Base-by-base conservation (phyloP, 2,113 vertebrate species). In the Tonatia bakeri region DNA sequence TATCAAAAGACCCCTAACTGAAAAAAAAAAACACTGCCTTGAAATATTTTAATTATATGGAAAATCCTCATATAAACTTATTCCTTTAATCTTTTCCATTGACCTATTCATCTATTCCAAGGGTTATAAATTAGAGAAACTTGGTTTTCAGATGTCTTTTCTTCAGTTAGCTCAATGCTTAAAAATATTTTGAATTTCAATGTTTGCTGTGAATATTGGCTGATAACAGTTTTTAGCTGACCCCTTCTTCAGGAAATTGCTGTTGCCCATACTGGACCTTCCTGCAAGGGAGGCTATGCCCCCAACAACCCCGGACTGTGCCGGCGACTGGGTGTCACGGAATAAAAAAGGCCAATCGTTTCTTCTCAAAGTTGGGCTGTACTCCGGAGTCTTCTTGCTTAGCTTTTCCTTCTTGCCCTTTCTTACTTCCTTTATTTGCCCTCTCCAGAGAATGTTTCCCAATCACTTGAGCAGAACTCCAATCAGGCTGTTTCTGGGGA, bases 111-210 rank as follows among this genome's bases (percentile, higher is more conserved):
- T 91, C 40, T 69, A 61, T 81, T 81, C 12, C 45, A 88, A 91
- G 50, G 2, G 43, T 52, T 64, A 56, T 85, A 85, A 87, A 69
- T 38, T 36, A 89, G 67, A 92, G 59, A 45, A 82, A 94, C 28
- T 64, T 91, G 10, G 45, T 94, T 91, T 95, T 88, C 47, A 75
- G 73, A 54, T 80, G 14, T 88, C 36, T 91, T 92, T 83, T 82
- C 47, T 80, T 91, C 52, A 75, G 33, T 73, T 83, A 87, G 31
- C 6, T 79, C 50, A 67, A 15, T 86, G 65, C 43, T 80, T 90
- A 65, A 72, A 93, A 87, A 64, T 11, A n/a, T 84, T 94, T 84
- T 79, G 36, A 79, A 93, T 87, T 76, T 92, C 50, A 91, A 72
- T 50, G 43, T 69, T 70, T 77, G 24, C 38, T 91, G 33, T 95